These are phyloP conservation scores for Gryllus longicercus DNA, from an alignment of 2,888 invertebrate species.

Conservation along the genomic window DNA sequence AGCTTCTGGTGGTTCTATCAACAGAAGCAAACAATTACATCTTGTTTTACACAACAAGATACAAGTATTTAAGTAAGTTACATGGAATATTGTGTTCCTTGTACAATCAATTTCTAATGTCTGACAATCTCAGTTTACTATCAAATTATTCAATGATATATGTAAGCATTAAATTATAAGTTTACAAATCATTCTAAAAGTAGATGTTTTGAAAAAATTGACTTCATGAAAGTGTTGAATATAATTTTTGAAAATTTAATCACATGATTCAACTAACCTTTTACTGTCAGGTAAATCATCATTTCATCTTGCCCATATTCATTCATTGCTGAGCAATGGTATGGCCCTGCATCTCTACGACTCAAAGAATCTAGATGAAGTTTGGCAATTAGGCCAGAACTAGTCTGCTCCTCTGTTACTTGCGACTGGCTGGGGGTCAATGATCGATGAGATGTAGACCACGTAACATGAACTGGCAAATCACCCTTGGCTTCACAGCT, in stretches of 20 bases:
- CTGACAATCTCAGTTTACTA: too few species aligned
- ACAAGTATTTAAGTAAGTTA: too few species aligned
- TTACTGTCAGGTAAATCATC: slow-evolving; percentile 49
- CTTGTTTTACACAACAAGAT: too few species aligned
- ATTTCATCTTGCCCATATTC: slow-evolving; percentile 51
- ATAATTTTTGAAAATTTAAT: slow-evolving; percentile 11
- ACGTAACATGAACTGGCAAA: slow-evolving; percentile 48
- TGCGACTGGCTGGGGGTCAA: slow-evolving; percentile 39
- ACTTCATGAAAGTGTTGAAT: too few species aligned
- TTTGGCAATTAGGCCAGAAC: slow-evolving; percentile 46
- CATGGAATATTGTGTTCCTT: too few species aligned
- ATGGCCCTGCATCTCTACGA: slow-evolving; percentile 44
- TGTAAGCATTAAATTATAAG: too few species aligned
- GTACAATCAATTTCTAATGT: too few species aligned
- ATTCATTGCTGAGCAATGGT: slow-evolving; percentile 51
- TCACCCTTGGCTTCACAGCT: slow-evolving; percentile 50
- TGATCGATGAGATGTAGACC: slow-evolving; percentile 42
- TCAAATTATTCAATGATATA: too few species aligned
- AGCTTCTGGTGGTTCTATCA: slow-evolving; percentile 49
- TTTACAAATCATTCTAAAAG: too few species aligned
- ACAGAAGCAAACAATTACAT: neutral
- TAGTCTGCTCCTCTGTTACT: slow-evolving; percentile 40
- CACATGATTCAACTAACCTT: slow-evolving; percentile 44
- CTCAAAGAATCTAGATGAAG: slow-evolving; percentile 41
- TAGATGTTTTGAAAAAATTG: too few species aligned